A percentile compares a stretch with the other conserved stretches of the same genome.
These are phyloP conservation scores for Hydropsyche betteni DNA, from an alignment of 2,888 invertebrate genomes.

Conservation along the genomic window DNA sequence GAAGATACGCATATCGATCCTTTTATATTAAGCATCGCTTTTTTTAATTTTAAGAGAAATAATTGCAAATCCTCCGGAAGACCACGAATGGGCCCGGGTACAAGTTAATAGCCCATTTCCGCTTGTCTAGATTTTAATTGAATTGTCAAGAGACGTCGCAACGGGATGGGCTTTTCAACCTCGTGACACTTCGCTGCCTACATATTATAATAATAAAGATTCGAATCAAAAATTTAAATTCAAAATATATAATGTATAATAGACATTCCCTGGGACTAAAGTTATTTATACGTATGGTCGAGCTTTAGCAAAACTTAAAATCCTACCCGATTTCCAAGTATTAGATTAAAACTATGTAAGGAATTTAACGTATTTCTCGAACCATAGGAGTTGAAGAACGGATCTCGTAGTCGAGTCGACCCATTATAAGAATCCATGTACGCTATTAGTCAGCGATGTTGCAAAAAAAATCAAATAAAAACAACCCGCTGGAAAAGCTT, in stretches of 20 bases:
- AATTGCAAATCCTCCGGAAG: conserved; percentile 17
- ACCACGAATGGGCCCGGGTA: conserved; percentile 16
- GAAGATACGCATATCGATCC: no score
- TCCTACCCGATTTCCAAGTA: conserved; percentile 3
- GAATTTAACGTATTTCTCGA: not conserved
- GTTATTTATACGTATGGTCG: no score
- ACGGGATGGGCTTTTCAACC: not conserved
- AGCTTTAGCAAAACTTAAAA: not conserved
- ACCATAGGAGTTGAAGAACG: not conserved
- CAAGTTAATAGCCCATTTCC: conserved; percentile 18
- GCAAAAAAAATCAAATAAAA: conserved; percentile 14
- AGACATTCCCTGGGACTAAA: no score
- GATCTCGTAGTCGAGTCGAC: conserved; percentile 32
- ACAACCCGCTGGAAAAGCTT: conserved; percentile 2
- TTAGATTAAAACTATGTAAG: conserved; percentile 37
- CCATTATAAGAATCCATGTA: conserved; percentile 45
- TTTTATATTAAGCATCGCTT: not conserved
- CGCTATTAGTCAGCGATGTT: conserved; percentile 38
- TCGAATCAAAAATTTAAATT: no score
- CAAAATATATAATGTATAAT: no score
- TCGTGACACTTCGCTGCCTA: not conserved
- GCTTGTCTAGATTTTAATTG: conserved; percentile 26
- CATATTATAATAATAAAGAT: no score
- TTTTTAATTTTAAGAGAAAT: conserved; percentile 13
- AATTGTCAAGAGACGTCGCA: conserved; percentile 21